Evolutionary conservation across 2,888 invertebrate species (phyloP).

Genomic region (Hecatera dysodea): DNA sequence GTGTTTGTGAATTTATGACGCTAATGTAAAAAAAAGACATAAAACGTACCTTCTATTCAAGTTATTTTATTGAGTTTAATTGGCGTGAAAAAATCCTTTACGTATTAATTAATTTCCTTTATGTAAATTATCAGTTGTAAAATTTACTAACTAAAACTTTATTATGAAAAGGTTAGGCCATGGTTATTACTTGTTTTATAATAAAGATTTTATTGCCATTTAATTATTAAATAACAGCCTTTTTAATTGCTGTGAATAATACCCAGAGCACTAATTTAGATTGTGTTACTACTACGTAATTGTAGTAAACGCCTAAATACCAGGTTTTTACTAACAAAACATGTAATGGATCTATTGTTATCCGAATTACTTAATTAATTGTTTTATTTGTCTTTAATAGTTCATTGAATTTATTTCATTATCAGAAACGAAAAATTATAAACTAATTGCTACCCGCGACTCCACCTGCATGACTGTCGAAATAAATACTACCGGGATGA

Average conservation of each 20-base stretch:
- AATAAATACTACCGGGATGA: too few species aligned
- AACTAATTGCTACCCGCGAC: too few species aligned
- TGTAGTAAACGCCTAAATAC: too few species aligned
- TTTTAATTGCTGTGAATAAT: not conserved
- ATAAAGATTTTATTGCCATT: not conserved
- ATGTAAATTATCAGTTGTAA: not conserved
- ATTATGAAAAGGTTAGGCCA: not conserved
- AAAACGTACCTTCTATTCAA: not conserved
- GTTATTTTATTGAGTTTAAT: conserved; percentile 4
- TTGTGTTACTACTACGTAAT: too few species aligned
- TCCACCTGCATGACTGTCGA: too few species aligned
- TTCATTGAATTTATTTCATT: too few species aligned
- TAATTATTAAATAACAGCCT: not conserved
- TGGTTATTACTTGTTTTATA: not conserved
- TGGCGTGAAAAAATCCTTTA: not conserved
- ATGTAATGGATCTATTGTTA: not conserved
- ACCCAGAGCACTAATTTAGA: not conserved
- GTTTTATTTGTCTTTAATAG: too few species aligned
- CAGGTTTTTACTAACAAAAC: not conserved
- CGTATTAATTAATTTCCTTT: too few species aligned
- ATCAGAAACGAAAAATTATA: too few species aligned
- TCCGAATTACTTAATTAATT: not conserved
- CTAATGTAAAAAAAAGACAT: too few species aligned
- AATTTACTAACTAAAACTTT: not conserved
- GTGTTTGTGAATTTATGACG: conserved; percentile 19